Evolutionary conservation across 2,797 vertebrate species (phyloP).

Genomic region (Lutra lutra): DNA sequence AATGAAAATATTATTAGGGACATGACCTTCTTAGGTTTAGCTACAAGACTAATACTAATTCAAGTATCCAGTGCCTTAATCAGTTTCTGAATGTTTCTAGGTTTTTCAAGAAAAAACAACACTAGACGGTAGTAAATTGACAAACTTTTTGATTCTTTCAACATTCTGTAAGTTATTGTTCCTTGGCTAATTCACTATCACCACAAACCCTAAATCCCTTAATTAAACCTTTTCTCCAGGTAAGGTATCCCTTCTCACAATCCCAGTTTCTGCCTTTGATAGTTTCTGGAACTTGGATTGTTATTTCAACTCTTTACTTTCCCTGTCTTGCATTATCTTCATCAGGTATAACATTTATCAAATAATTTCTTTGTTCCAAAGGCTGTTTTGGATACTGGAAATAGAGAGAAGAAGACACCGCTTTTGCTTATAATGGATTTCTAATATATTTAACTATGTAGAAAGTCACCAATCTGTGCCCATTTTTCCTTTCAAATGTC

Average conservation of each 20-base stretch:
- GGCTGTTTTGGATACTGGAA: neutral
- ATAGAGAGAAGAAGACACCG: neutral
- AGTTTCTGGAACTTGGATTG: neutral
- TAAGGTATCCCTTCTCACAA: neutral
- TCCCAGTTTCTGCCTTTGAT: neutral
- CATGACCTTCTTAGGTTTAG: neutral
- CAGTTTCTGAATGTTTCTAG: neutral
- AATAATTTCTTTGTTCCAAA: neutral
- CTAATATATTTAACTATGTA: neutral
- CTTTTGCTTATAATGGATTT: neutral
- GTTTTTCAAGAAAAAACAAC: neutral
- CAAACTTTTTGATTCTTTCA: neutral
- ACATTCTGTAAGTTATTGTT: neutral
- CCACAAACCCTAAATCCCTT: neutral
- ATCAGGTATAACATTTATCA: neutral
- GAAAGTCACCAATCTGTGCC: neutral
- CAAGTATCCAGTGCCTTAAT: neutral
- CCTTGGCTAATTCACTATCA: neutral
- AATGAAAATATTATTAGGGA: neutral
- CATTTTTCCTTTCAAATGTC: neutral
- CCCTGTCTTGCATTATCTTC: neutral
- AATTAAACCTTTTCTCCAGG: neutral
- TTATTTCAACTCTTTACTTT: neutral
- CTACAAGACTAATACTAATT: neutral
- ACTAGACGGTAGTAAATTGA: neutral